Conservation (phyloP, 23 tunicate genomes). For the Halocynthia aurantium region DNA sequence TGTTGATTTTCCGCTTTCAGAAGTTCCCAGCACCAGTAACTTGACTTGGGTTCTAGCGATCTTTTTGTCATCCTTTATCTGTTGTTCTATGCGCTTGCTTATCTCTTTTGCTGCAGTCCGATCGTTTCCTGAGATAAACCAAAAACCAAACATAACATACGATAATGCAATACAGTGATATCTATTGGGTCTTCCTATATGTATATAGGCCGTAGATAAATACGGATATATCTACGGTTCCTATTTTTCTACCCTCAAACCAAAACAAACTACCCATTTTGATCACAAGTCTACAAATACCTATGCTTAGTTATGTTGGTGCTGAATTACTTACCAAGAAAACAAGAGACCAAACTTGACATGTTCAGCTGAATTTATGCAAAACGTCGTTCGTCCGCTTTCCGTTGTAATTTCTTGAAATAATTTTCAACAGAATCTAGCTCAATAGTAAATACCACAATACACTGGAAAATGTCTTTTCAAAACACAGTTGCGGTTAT, state of each 20-base stretch:
- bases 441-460: too few species aligned
- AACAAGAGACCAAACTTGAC: conserved; percentile 16
- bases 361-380: not conserved
- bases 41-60: conserved; percentile 79
- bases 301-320: not conserved
- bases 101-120: conserved; percentile 29
- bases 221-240: not conserved
- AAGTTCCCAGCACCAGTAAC: conserved; percentile 79
- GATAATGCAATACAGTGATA: too few species aligned
- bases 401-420: too few species aligned
- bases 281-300: not conserved
- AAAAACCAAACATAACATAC: too few species aligned
- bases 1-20: conserved; percentile 97
- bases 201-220: too few species aligned
- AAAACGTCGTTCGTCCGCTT: too few species aligned
- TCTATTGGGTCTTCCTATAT: too few species aligned
- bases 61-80: conserved; percentile 56
- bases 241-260: too few species aligned
- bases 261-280: too few species aligned
- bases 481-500: too few species aligned
- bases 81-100: conserved; percentile 65
- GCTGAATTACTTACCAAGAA: not conserved
- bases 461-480: too few species aligned
- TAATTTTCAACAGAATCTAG: too few species aligned
- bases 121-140: not conserved